phyloP scores from a whole-genome alignment of 2,113 vertebrate genomes.

The Onychorhynchus coronatus region DNA sequence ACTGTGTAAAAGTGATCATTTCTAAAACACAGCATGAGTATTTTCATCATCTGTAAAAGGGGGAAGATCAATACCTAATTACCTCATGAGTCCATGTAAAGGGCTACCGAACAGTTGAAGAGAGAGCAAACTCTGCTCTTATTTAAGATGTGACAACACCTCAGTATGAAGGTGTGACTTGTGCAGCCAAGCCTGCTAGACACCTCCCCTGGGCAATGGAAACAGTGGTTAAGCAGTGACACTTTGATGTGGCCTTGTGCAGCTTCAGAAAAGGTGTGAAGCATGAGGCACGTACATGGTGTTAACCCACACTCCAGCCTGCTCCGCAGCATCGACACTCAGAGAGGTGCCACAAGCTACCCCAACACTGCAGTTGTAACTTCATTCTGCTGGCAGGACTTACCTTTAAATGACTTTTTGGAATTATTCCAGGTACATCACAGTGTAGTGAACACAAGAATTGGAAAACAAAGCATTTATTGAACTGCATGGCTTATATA shows the following conservation, averaged over 20 bases:
- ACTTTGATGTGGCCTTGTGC: background rate
- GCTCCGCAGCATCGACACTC: rapidly evolving
- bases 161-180: background rate
- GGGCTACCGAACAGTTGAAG: background rate
- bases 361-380: background rate
- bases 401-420: background rate
- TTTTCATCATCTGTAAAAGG: background rate
- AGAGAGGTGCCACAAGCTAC: rapidly evolving
- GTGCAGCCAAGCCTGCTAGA: background rate
- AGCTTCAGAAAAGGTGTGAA: background rate
- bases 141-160: background rate
- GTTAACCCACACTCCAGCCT: background rate
- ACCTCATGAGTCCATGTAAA: background rate
- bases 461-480: background rate
- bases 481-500: background rate
- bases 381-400: background rate
- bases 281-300: rapidly evolving
- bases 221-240: background rate
- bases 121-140: background rate
- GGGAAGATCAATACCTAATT: conserved; percentile 14
- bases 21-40: background rate
- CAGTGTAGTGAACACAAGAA: background rate
- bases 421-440: background rate
- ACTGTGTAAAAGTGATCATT: background rate
- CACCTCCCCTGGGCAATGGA: background rate